Evolutionary conservation across 1,140 invertebrate species (phyloP), one percentile per base, ranked within the genome.

Genomic region (Camponotus pennsylvanicus): DNA sequence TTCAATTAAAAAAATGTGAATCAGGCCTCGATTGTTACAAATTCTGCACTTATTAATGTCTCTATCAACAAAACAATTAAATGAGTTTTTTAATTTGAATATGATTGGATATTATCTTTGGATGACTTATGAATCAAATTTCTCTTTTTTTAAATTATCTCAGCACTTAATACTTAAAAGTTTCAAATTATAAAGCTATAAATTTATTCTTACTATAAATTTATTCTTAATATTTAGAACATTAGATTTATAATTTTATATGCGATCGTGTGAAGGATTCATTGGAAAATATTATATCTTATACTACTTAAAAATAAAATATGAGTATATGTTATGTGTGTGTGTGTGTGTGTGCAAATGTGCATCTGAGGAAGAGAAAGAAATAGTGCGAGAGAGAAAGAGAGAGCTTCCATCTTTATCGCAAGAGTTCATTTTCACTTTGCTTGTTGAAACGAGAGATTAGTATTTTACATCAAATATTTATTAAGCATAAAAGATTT

Each of bases 191-290:
- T 11, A 27, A 45, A 34, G n/a, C 3, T n/a, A 82, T 71, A 27
- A 18, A 0, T 59, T 32, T 71, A 57, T 71, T 71, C 11, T 45
- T 82, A 4, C 21, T 71, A 82, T 71, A 27, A 18, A 0, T 59
- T 32, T 71, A 57, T 71, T 71, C 11, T 45, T 82, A 82, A 71
- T 7, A 45, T 45, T 32, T 73, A 73, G 37, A 73, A 52, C 15
- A 73, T 82, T 82, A 82, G 9, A 40, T 71, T 71, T 82, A 71
- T 59, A 73, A 34, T 59, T 73, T 82, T 82, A 71, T 73, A 59
- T 59, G 40, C 37, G 67, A 18, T n/a, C 11, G n/a, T 71, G 11
- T 71, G 21, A 82, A 73, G 15, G 0, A 9, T 37, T 21, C 8
- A 15, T 69, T 67, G 49, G 67, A 69, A 69, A 37, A 55, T 2